Conservation (phyloP, 2,888 invertebrate species). For the Sinotaia quadrata region DNA sequence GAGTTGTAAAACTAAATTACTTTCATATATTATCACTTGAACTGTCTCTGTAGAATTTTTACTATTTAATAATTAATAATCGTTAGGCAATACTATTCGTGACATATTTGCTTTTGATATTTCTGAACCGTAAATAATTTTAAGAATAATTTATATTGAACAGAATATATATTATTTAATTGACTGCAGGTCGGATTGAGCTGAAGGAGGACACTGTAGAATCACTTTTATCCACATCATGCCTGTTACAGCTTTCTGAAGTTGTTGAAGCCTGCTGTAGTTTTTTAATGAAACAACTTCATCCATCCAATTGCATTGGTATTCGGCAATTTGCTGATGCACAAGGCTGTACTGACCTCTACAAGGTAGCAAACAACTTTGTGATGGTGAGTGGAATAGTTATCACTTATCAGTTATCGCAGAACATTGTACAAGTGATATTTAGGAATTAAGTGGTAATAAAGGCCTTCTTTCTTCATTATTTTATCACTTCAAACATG, state of each 20-base stretch:
- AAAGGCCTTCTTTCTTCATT: too few species aligned
- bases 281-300: constrained; percentile 90
- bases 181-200: constrained; percentile 80
- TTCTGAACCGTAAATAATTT: too few species aligned
- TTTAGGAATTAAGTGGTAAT: not conserved
- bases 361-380: constrained; percentile 86
- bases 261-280: constrained; percentile 92
- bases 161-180: too few species aligned
- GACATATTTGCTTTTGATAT: too few species aligned
- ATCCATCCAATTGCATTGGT: constrained; percentile 94
- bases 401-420: not conserved
- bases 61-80: too few species aligned
- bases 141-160: too few species aligned
- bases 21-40: too few species aligned
- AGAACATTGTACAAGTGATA: not conserved
- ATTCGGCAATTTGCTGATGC: constrained; percentile 91
- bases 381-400: constrained; percentile 81
- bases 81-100: too few species aligned
- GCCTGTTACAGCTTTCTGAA: constrained; percentile 85
- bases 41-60: too few species aligned
- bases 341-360: constrained; percentile 86
- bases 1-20: too few species aligned
- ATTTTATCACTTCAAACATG: too few species aligned
- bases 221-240: constrained; percentile 87
- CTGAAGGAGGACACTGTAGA: constrained; percentile 93